Conservation (phyloP, 2,797 vertebrate species). For the Lateolabrax maculatus region DNA sequence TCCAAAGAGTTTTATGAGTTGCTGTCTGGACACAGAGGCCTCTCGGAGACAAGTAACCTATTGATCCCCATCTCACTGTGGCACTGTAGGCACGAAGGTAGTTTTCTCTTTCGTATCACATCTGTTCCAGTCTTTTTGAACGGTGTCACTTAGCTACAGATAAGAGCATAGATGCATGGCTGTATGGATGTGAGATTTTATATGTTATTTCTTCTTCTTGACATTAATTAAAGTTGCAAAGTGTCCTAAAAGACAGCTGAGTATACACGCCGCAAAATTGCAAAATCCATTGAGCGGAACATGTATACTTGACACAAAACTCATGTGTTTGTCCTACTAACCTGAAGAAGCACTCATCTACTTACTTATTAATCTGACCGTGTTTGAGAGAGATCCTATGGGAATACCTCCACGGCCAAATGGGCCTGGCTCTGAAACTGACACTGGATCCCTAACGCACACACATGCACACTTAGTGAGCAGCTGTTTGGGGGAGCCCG, state of each 20-base stretch:
- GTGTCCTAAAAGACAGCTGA: not conserved
- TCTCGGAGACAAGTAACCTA: conserved; percentile 72
- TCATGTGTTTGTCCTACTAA: conserved; percentile 68
- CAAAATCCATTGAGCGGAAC: not conserved
- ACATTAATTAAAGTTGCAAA: not conserved
- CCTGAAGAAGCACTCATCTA: conserved; percentile 63
- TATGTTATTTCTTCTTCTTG: not conserved
- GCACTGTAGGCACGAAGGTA: conserved; percentile 31
- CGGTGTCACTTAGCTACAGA: conserved; percentile 3
- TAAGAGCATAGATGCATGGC: not conserved
- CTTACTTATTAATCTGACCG: conserved; percentile 78
- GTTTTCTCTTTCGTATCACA: conserved; percentile 37
- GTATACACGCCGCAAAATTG: not conserved
- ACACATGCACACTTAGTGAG: conserved; percentile 36
- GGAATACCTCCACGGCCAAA: conserved; percentile 68
- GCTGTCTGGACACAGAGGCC: conserved; percentile 74
- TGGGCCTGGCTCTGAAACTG: conserved; percentile 65
- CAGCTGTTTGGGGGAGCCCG: conserved; percentile 79
- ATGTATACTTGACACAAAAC: conserved; percentile 29
- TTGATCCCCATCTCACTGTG: conserved; percentile 63
- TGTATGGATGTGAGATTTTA: not conserved
- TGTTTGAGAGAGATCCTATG: conserved; percentile 67
- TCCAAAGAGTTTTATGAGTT: conserved; percentile 68
- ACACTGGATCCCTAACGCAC: conserved; percentile 65
- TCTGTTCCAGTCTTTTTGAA: conserved; percentile 23